Percentiles rank a stretch among this genome's conserved stretches.
These are phyloP conservation scores for Cryptops parisi DNA, from an alignment of 2,888 invertebrate genomes.

Conservation along the genomic window DNA sequence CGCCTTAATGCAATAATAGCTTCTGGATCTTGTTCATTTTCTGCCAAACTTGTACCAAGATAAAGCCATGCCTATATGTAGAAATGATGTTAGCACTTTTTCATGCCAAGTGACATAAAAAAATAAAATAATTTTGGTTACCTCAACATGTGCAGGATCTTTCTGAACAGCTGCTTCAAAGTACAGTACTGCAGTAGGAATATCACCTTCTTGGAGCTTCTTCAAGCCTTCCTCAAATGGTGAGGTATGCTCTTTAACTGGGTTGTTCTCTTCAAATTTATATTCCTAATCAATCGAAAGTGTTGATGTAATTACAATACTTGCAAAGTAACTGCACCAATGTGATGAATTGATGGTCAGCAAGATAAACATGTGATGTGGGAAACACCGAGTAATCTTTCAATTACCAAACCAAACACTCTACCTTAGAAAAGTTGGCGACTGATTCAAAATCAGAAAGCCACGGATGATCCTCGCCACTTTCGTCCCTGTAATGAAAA, in stretches of 20 bases:
- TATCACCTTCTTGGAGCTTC: conserved; percentile 68
- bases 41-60: conserved; percentile 83
- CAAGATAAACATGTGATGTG: not conserved
- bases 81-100: conserved; percentile 5
- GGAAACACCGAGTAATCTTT: conserved; percentile 13
- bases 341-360: too few relatives aligned
- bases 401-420: conserved; percentile 3
- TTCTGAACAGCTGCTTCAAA: conserved; percentile 91
- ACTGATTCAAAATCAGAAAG: conserved; percentile 48
- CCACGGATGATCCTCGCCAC: conserved; percentile 47
- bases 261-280: conserved; percentile 67
- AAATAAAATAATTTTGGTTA: conserved; percentile 18
- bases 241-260: conserved; percentile 57
- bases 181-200: conserved; percentile 87
- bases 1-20: conserved; percentile 84
- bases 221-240: conserved; percentile 75
- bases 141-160: conserved; percentile 58
- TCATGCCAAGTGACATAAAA: conserved; percentile 3
- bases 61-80: conserved; percentile 52
- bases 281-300: conserved; percentile 43
- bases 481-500: conserved; percentile 15
- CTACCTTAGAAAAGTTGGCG: conserved; percentile 46
- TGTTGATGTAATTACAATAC: not conserved
- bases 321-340: not conserved
- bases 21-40: conserved; percentile 91